A percentile compares a stretch with the other conserved stretches of the same genome.
phyloP scores from a whole-genome alignment of 2,888 invertebrate genomes.

The Crepidodera aurea region DNA sequence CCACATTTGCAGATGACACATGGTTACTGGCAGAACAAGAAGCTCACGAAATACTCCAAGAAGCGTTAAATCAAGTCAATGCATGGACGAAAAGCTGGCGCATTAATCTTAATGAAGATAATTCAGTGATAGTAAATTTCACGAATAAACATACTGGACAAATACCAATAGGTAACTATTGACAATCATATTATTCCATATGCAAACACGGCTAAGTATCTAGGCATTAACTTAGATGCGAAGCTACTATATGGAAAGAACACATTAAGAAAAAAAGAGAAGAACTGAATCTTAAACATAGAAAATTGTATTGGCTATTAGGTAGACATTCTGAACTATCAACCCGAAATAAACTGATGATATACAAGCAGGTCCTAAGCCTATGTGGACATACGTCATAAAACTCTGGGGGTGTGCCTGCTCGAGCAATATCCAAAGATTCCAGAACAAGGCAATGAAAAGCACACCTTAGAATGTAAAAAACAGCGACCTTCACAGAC shows the following conservation, averaged over 20 bases:
- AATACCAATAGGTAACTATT: not conserved
- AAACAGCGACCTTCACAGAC: not conserved
- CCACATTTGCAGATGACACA: no score
- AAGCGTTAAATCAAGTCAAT: not conserved
- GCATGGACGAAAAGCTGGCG: no score
- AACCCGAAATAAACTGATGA: not conserved
- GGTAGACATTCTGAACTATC: not conserved
- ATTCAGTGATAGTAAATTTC: not conserved
- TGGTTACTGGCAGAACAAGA: not conserved
- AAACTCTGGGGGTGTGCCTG: not conserved
- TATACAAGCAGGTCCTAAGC: slow-evolving; percentile 3
- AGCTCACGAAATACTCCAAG: not conserved
- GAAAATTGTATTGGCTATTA: not conserved
- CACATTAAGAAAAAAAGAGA: not conserved
- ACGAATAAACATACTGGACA: not conserved
- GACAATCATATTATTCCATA: no score
- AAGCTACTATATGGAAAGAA: not conserved
- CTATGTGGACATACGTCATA: not conserved
- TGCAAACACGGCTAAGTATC: no score
- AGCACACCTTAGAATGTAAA: not conserved
- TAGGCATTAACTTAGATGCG: no score
- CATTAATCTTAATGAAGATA: no score
- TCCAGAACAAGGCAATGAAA: not conserved
- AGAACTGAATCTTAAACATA: not conserved
- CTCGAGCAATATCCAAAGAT: not conserved